Evolutionary conservation across 2,113 vertebrate genomes (phyloP).

Genomic region (Anhinga anhinga): DNA sequence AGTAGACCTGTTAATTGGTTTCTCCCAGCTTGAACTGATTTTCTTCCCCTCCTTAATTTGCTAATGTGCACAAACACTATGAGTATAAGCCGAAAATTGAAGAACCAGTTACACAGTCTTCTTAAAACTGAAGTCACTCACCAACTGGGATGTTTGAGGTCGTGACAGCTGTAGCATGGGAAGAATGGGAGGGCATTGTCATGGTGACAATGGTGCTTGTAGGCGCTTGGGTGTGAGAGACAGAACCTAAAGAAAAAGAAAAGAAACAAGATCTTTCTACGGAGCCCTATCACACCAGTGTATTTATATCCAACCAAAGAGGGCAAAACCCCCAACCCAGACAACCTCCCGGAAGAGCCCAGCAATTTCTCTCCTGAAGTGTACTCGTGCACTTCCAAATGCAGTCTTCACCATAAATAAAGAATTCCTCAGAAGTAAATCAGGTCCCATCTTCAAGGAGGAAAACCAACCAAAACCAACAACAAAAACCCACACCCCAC

Average conservation of each 20-base stretch:
- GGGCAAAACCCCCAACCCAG: background rate
- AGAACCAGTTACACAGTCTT: background rate
- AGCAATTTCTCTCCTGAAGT: background rate
- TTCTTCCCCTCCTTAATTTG: background rate
- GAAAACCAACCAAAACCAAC: background rate
- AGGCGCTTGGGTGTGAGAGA: constrained; percentile 90
- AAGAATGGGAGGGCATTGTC: constrained; percentile 97
- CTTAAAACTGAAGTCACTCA: constrained; percentile 70
- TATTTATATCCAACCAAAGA: background rate
- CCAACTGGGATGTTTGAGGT: constrained; percentile 96
- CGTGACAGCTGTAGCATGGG: constrained; percentile 93
- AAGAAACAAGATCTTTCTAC: background rate
- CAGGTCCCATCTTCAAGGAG: background rate
- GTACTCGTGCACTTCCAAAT: background rate
- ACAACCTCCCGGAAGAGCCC: background rate
- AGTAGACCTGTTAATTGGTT: background rate
- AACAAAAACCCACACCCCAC: background rate
- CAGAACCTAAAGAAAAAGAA: constrained; percentile 77
- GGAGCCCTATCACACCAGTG: background rate
- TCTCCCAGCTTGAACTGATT: background rate
- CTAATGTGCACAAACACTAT: background rate
- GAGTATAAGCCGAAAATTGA: background rate
- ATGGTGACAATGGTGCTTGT: constrained; percentile 94
- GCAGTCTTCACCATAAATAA: background rate
- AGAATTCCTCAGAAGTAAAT: background rate